Base-by-base conservation (phyloP, 2,888 invertebrate species). In the Proisotoma minuta region DNA sequence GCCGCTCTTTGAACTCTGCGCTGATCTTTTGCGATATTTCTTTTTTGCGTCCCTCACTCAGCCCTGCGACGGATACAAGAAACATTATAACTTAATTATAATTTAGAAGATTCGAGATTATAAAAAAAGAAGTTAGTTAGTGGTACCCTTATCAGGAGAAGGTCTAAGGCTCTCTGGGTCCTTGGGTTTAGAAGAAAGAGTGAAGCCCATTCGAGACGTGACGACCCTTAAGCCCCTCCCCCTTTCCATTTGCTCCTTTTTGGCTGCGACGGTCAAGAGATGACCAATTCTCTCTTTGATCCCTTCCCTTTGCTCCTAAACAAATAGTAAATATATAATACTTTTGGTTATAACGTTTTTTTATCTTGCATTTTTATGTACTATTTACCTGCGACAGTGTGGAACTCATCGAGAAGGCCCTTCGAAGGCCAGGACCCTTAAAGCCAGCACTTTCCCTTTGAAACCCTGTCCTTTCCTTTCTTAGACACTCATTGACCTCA, bases 401-500 rank as follows among this genome's bases (percentile, higher is more conserved):
- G 2, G 72, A 72, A 47, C 68, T 72, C 73, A 73, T 73, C 2
- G 73, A 73, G 40, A 73, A 73, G 3, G 73, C 72, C n/a, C 73
- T 57, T 3, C 73, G 68, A 15, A 73, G 59, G 56, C 69, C 71
- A 26, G 72, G 72, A 58, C 68, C 68, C 34, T 64, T 49, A 27
- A 56, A n/a, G n/a, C n/a, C n/a, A n/a, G n/a, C n/a, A n/a, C n/a
- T n/a, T n/a, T n/a, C n/a, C n/a, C n/a, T n/a, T n/a, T n/a, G n/a
- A n/a, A n/a, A n/a, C n/a, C n/a, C n/a, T n/a, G 34, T 8, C 34
- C 15, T 8, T 34, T 34, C 34, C 34, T 34, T 34, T 15, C 15
- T 34, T 8, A 34, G 15, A 8, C 8, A 34, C 10, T 43, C 43
- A 4, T 4, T 43, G 73, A 82, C 84, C 57, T 85, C 84, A 75